Evolutionary conservation across 2,888 invertebrate genomes (phyloP).

Genomic region (Agapostemon virescens): DNA sequence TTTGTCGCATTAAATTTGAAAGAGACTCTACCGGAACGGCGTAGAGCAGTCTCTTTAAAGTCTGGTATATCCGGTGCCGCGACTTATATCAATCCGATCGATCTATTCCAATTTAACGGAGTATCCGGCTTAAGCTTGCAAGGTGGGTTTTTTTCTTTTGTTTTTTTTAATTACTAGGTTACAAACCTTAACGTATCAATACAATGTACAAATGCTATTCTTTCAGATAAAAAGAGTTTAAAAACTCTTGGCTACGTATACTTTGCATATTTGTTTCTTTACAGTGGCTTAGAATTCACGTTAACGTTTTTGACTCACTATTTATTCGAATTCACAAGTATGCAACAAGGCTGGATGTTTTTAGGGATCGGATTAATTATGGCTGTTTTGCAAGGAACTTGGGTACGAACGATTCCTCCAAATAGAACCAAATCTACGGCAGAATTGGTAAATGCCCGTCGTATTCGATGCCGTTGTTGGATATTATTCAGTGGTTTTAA

Average conservation of each 20-base stretch:
- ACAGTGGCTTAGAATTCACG: slow-evolving; percentile 98
- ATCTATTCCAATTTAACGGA: slow-evolving; percentile 83
- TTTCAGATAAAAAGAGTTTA: slow-evolving; percentile 85
- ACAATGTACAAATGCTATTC: slow-evolving; percentile 4
- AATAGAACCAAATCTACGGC: slow-evolving; percentile 88
- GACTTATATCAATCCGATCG: slow-evolving; percentile 84
- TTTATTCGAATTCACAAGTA: slow-evolving; percentile 93
- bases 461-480: not conserved
- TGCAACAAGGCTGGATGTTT: slow-evolving; percentile 99
- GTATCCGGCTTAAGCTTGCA: slow-evolving; percentile 77
- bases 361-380: slow-evolving; percentile 95
- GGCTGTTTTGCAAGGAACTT: slow-evolving; percentile 94
- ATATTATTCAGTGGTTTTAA: not conserved
- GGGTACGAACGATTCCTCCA: slow-evolving; percentile 89
- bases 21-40: slow-evolving; percentile 91
- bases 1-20: slow-evolving; percentile 88
- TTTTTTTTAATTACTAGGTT: not conserved
- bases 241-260: slow-evolving; percentile 88
- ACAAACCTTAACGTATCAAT: not conserved
- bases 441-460: slow-evolving; percentile 81
- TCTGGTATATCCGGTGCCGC: slow-evolving; percentile 85
- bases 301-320: slow-evolving; percentile 97
- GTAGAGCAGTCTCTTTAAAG: slow-evolving; percentile 85
- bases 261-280: slow-evolving; percentile 95
- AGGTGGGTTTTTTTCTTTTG: slow-evolving; percentile 77